Evolutionary conservation across 2,888 invertebrate species (phyloP), one percentile per base, ranked within the genome.

Genomic region (Brachyptera risi): DNA sequence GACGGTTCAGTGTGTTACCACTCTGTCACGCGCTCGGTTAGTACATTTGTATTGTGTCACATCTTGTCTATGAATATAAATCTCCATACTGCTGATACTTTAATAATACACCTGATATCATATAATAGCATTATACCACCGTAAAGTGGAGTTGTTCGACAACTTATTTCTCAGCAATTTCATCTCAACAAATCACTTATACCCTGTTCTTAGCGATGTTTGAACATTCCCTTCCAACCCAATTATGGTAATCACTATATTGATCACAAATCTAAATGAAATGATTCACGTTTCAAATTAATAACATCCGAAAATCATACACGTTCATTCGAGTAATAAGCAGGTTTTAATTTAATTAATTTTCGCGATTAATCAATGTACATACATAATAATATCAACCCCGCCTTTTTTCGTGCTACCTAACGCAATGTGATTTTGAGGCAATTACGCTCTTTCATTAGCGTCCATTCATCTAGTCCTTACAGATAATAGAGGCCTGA

Each of bases 291-390:
- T 19, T 21, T 11, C 7, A 21, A 40, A 40, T 40, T 3, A 40
- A 9, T 17, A 17, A 11, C 40, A 9, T 17, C 13, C 40, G 17
- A 40, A 4, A 40, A 40, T 13, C 13, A 11, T 17, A n/a, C 42
- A 42, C 31, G 31, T 31, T 31, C 7, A 31, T 31, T 31, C 11
- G 5, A 31, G 31, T 31, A 31, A 31, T 31, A 31, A 31, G 31
- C 31, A 31, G 31, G 5, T 54, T 54, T 54, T 54, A 54, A 54
- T 54, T 54, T 35, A 54, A 54, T 54, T 54, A 54, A 54, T 54
- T 37, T 37, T 35, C 54, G 35, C 54, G 35, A 54, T 54, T 35
- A 37, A 35, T 35, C 54, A 35, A 54, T 54, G 17, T 35, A 23
- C n/a, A n/a, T 21, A 42, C 42, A 51, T 51, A 51, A 49, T 51